phyloP scores from a whole-genome alignment of 2,797 vertebrate genomes.

The Harpagifer antarcticus region DNA sequence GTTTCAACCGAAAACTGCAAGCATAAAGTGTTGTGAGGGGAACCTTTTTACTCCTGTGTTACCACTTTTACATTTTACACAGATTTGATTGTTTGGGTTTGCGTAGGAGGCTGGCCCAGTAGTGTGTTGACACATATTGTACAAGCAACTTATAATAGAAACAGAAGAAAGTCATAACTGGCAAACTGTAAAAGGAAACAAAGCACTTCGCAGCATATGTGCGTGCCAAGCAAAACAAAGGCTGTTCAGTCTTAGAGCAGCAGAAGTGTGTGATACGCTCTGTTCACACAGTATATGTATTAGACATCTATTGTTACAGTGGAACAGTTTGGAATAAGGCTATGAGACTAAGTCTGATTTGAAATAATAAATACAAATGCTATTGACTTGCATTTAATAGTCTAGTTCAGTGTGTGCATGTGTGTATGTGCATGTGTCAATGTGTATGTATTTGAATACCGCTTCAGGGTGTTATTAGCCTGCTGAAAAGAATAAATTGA shows the following conservation, averaged over 20 bases:
- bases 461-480: slow-evolving; percentile 6
- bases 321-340: slow-evolving; percentile 8
- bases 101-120: slow-evolving; percentile 4
- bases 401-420: neutral
- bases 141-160: slow-evolving; percentile 36
- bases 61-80: slow-evolving; percentile 6
- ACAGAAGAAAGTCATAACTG: slow-evolving; percentile 49
- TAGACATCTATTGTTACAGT: neutral
- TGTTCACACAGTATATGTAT: slow-evolving; percentile 25
- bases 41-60: slow-evolving; percentile 16
- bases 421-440: neutral
- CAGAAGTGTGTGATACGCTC: slow-evolving; percentile 29
- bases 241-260: slow-evolving; percentile 17
- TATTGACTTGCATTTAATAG: neutral
- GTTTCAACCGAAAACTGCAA: slow-evolving; percentile 21
- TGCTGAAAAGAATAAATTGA: neutral
- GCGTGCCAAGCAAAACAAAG: slow-evolving; percentile 58
- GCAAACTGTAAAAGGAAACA: slow-evolving; percentile 65
- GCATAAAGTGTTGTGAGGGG: slow-evolving; percentile 2
- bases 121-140: slow-evolving; percentile 51
- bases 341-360: slow-evolving; percentile 20
- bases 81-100: slow-evolving; percentile 26
- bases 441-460: neutral
- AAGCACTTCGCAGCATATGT: slow-evolving; percentile 40
- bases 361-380: slow-evolving; percentile 20